Evolutionary conservation across 2,888 invertebrate species (phyloP).

Genomic region (Sepiola atlantica): DNA sequence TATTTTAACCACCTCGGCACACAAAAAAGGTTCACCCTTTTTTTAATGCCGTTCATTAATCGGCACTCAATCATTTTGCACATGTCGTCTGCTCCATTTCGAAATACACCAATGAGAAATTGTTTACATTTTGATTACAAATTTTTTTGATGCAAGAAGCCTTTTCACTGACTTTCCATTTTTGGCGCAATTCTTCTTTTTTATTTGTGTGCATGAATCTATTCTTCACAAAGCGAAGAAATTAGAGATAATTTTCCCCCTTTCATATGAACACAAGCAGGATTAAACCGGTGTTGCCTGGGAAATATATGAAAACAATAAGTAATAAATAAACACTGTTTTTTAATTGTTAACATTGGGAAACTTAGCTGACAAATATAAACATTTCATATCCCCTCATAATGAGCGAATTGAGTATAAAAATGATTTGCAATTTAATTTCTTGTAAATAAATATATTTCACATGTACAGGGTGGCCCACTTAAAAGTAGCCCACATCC

Average conservation of each 20-base stretch:
- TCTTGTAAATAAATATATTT: no score
- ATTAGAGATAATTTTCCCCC: neutral
- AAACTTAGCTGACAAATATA: no score
- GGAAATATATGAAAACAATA: no score
- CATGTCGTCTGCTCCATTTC: neutral
- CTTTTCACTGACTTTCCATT: neutral
- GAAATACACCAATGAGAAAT: neutral
- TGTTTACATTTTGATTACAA: neutral
- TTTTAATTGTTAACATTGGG: no score
- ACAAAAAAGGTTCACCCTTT: neutral
- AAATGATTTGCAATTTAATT: no score
- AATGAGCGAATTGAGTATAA: no score
- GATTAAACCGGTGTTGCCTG: no score
- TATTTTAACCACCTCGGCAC: neutral
- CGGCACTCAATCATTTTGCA: neutral
- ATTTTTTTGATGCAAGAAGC: neutral
- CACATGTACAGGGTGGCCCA: no score
- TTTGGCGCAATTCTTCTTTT: neutral
- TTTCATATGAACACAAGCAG: no score
- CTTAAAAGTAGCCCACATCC: no score
- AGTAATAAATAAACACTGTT: no score
- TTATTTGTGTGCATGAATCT: neutral
- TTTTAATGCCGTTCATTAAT: neutral
- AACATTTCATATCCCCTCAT: no score
- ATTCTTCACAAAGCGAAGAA: neutral